Conservation (phyloP, 2,888 invertebrate species). For the Polyploca ridens region DNA sequence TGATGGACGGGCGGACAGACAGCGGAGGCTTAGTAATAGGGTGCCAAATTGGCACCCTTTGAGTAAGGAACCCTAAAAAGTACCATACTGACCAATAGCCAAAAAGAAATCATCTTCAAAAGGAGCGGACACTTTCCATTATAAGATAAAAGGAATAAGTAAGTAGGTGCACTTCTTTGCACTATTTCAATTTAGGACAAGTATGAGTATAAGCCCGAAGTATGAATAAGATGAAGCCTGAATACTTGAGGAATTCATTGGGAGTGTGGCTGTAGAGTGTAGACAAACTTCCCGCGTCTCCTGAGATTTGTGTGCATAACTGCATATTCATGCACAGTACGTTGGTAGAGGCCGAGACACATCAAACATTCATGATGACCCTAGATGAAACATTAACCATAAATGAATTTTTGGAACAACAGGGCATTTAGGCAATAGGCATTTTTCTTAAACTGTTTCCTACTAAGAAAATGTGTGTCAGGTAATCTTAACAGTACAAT, state of each 20-base stretch:
- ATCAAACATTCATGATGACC: not conserved
- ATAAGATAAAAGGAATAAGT: too few species aligned
- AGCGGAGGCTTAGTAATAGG: too few species aligned
- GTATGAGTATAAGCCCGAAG: slow-evolving; percentile 20
- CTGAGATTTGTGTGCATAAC: slow-evolving; percentile 25
- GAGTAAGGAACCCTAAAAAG: too few species aligned
- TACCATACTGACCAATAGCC: too few species aligned
- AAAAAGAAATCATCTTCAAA: too few species aligned
- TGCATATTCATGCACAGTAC: slow-evolving; percentile 40
- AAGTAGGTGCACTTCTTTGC: not conserved
- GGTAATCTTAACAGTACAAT: too few species aligned
- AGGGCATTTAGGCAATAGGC: not conserved
- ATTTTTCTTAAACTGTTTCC: too few species aligned
- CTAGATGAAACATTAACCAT: not conserved
- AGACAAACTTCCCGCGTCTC: slow-evolving; percentile 28
- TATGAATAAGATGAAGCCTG: slow-evolving; percentile 19
- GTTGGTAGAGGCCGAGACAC: slow-evolving; percentile 14
- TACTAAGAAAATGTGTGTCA: too few species aligned
- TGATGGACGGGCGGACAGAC: too few species aligned
- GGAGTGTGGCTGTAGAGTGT: slow-evolving; percentile 30
- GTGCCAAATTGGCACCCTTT: too few species aligned
- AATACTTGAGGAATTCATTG: slow-evolving; percentile 45
- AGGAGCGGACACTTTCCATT: too few species aligned
- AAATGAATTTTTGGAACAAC: not conserved
- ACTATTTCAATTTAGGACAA: slow-evolving; percentile 18